Evolutionary conservation across 2,113 vertebrate species (phyloP).

Genomic region (Zingel zingel): DNA sequence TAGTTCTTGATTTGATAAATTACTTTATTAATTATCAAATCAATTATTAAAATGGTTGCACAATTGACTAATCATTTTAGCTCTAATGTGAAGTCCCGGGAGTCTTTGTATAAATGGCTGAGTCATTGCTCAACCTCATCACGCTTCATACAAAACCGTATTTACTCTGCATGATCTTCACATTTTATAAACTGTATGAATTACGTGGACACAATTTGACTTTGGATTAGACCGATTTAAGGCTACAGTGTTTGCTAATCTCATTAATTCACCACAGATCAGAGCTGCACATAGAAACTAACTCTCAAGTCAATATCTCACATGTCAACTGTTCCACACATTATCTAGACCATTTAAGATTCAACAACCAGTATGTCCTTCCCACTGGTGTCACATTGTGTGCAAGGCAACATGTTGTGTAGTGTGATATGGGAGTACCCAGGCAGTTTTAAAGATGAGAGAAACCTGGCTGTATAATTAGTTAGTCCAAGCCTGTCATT

Average conservation of each 20-base stretch:
- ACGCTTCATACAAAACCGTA: not conserved
- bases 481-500: conserved; percentile 71
- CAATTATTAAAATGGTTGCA: not conserved
- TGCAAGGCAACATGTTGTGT: conserved; percentile 25
- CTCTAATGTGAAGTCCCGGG: not conserved
- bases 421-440: conserved; percentile 60
- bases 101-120: not conserved
- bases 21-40: not conserved
- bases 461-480: conserved; percentile 78
- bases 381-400: conserved; percentile 3
- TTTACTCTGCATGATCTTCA: not conserved
- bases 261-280: conserved; percentile 1
- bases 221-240: conserved; percentile 11
- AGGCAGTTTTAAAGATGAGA: conserved; percentile 61
- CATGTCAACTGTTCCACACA: too few relatives aligned
- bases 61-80: not conserved
- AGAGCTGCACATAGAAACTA: conserved; percentile 2
- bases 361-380: not conserved
- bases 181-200: not conserved
- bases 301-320: not conserved
- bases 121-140: not conserved
- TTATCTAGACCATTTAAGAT: not conserved
- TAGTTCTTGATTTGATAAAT: not conserved
- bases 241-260: conserved; percentile 1
- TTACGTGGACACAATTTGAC: not conserved